Percentiles rank a stretch among this genome's conserved stretches.
Evolutionary conservation across 2,888 invertebrate species (phyloP).

Genomic region (Cheilosia variabilis): DNA sequence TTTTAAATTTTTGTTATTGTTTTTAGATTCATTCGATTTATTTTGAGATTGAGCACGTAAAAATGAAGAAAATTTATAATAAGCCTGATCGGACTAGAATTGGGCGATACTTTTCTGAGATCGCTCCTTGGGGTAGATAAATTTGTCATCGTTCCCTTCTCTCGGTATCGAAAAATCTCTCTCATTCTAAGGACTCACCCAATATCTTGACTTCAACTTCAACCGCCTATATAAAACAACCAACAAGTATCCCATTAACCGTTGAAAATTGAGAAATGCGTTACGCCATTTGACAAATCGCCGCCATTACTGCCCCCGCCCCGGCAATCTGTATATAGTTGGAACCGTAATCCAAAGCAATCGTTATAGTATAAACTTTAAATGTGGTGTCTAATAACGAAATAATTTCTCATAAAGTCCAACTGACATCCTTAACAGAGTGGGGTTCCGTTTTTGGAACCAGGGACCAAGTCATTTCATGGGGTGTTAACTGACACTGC

Average conservation of each 20-base stretch:
- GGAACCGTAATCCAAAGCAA: constrained; percentile 24
- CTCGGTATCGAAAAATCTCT: too few relatives aligned
- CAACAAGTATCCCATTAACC: not conserved
- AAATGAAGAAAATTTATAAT: too few relatives aligned
- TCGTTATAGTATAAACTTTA: constrained; percentile 51
- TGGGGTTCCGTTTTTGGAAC: not conserved
- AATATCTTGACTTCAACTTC: too few relatives aligned
- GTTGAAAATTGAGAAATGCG: constrained; percentile 31
- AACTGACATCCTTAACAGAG: not conserved
- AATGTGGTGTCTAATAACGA: constrained; percentile 66
- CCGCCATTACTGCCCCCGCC: constrained; percentile 16
- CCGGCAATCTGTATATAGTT: constrained; percentile 13
- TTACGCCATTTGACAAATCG: constrained; percentile 48
- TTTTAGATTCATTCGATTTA: too few relatives aligned
- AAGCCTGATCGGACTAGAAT: too few relatives aligned
- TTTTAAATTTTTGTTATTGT: too few relatives aligned
- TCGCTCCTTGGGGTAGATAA: too few relatives aligned
- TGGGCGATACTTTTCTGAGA: too few relatives aligned
- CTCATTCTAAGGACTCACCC: too few relatives aligned
- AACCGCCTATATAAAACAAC: not conserved
- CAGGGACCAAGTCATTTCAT: constrained; percentile 57
- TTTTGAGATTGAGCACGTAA: too few relatives aligned
- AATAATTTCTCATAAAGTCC: constrained; percentile 60
- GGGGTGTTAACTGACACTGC: constrained; percentile 67
- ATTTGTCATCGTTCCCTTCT: too few relatives aligned